A percentile compares a stretch with the other conserved stretches of the same genome.
Conservation (phyloP, 2,113 vertebrate genomes). For the Capreolus pygargus region DNA sequence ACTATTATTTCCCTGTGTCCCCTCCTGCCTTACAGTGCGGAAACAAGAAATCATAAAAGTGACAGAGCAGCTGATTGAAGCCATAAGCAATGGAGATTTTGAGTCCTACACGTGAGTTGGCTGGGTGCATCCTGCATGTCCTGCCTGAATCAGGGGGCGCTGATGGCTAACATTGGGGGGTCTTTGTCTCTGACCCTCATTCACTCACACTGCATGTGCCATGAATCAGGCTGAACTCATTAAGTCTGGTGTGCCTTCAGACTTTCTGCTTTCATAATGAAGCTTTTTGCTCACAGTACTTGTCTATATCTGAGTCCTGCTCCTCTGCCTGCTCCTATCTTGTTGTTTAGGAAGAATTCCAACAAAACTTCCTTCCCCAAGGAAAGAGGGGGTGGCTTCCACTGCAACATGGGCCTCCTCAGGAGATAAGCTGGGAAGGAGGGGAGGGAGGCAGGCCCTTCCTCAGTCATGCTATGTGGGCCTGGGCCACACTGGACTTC, state of each 20-base stretch:
- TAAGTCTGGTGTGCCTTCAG: background rate
- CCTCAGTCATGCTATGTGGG: background rate
- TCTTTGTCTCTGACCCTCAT: background rate
- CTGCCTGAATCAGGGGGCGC: background rate
- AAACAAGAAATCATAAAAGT: constrained; percentile 96
- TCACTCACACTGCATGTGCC: constrained; percentile 39
- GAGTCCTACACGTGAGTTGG: constrained; percentile 92
- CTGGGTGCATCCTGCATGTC: constrained; percentile 57
- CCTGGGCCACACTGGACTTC: background rate
- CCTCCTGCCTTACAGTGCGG: constrained; percentile 84
- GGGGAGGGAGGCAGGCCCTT: background rate
- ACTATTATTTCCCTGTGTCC: constrained; percentile 53
- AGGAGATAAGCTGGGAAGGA: background rate
- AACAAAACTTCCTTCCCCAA: background rate
- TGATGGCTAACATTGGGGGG: background rate
- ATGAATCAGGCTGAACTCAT: background rate
- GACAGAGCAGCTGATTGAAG: constrained; percentile 95
- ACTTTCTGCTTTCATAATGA: background rate
- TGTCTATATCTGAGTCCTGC: background rate
- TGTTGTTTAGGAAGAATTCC: background rate
- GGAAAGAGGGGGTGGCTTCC: background rate
- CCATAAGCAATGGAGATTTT: constrained; percentile 96
- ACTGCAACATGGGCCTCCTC: background rate
- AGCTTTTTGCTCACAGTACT: background rate
- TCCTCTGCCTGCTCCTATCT: background rate